phyloP scores from a whole-genome alignment of 1,140 invertebrate genomes.

The Drosophila oshimai region DNA sequence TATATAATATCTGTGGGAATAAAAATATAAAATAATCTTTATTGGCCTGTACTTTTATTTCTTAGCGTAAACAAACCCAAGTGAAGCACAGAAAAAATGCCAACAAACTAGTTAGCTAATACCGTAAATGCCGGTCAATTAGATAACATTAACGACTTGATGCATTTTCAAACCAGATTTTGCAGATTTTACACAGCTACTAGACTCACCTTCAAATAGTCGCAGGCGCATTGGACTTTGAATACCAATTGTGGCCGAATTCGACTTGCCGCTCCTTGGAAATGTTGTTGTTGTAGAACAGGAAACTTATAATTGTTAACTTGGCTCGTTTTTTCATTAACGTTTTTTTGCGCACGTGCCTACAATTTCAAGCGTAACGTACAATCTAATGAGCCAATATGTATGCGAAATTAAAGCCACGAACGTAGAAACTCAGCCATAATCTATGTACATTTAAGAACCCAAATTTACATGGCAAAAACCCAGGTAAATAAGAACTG shows the following conservation, averaged over 20 bases:
- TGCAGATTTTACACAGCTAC: background rate
- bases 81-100: background rate
- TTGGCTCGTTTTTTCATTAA: conserved; percentile 29
- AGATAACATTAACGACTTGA: background rate
- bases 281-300: background rate
- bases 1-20: background rate
- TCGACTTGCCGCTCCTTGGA: conserved; percentile 16
- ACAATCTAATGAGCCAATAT: conserved; percentile 17
- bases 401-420: background rate
- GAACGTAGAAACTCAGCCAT: background rate
- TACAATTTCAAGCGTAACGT: conserved; percentile 16
- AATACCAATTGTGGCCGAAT: conserved; percentile 14
- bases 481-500: background rate
- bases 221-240: background rate
- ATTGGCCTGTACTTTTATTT: background rate
- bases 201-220: conserved; percentile 22
- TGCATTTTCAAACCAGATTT: conserved; percentile 8
- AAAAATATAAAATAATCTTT: background rate
- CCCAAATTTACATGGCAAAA: background rate
- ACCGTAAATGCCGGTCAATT: conserved; percentile 9
- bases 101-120: conserved; percentile 20
- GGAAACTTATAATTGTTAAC: conserved; percentile 43
- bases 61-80: background rate
- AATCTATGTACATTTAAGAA: conserved; percentile 15
- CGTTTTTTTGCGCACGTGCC: conserved; percentile 21